Evolutionary conservation across 2,888 invertebrate genomes (phyloP).

Genomic region (Muschampia plurimacula): DNA sequence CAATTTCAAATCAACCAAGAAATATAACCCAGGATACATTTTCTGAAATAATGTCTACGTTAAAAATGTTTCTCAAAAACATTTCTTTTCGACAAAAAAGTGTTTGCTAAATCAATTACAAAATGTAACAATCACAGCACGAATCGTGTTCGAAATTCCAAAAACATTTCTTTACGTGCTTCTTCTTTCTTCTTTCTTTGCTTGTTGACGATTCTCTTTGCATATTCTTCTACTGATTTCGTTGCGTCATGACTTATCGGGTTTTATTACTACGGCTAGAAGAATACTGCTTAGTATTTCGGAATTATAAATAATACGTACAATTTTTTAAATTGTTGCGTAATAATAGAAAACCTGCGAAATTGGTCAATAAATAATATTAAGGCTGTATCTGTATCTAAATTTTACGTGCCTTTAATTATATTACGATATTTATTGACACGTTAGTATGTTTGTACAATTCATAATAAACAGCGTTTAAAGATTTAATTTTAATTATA

Average conservation of each 20-base stretch:
- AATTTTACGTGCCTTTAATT: no score
- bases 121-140: slow-evolving; percentile 8
- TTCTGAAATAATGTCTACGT: neutral
- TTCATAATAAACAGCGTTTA: no score
- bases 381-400: no score
- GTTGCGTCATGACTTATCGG: neutral
- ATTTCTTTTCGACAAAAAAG: neutral
- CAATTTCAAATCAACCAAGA: neutral
- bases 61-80: neutral
- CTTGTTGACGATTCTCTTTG: neutral
- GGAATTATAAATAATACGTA: neutral
- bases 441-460: no score
- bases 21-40: neutral
- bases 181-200: neutral
- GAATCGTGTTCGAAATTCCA: neutral
- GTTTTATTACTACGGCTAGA: neutral
- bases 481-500: no score
- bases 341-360: no score
- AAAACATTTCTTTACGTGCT: slow-evolving; percentile 10
- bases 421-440: no score
- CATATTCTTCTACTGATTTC: slow-evolving; percentile 1
- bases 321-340: neutral
- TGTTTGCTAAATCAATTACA: neutral
- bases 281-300: neutral
- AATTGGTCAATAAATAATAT: no score